Base-by-base conservation (phyloP, 2,113 vertebrate species). In the Lamprotornis superbus region DNA sequence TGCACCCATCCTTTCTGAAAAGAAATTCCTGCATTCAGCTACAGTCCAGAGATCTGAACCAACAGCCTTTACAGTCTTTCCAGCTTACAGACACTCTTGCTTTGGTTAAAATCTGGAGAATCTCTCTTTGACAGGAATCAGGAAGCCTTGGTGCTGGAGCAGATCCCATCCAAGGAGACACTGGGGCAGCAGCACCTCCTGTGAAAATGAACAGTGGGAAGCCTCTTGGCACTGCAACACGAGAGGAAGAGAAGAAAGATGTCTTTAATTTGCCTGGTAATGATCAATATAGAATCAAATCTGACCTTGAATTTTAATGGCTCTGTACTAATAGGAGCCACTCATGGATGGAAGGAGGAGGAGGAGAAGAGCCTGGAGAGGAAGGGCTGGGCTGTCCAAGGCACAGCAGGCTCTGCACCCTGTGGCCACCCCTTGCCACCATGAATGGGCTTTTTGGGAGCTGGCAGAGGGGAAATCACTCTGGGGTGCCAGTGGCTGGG, bases 241-340 rank as follows among this genome's bases (percentile, higher is more conserved):
- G 27, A 59, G 75, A 52, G 76, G 74, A 75, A 35, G 95, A 85
- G 85, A 95, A 96, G 94, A 96, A 95, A 96, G 90, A 97, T 96
- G 96, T 92, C 92, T 96, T 97, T 97, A 96, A 97, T 96, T 95
- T 96, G 90, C 86, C 91, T 94, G 80, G 96, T 87, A 84, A 94
- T 94, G 91, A 96, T 96, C 94, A 94, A 94, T 95, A 89, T 3
- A 78, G 94, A 94, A 77, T 93, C 92, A 96, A 92, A 91, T 28
- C 83, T 0, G 61, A 94, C 92, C 95, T 96, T 95, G 96, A 95
- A 96, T 97, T 92, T 96, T 95, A 95, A 95, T 89, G 89, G 78
- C 63, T 87, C 73, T 70, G 30, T 74, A 5, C 60, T 91, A 61
- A 91, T 9, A 71, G 86, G 75, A 69, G 80, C 47, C 55, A n/a